Percentiles rank a stretch among this genome's conserved stretches.
These are phyloP conservation scores for Spea bombifrons DNA, from an alignment of 2,113 vertebrate genomes.

Conservation along the genomic window DNA sequence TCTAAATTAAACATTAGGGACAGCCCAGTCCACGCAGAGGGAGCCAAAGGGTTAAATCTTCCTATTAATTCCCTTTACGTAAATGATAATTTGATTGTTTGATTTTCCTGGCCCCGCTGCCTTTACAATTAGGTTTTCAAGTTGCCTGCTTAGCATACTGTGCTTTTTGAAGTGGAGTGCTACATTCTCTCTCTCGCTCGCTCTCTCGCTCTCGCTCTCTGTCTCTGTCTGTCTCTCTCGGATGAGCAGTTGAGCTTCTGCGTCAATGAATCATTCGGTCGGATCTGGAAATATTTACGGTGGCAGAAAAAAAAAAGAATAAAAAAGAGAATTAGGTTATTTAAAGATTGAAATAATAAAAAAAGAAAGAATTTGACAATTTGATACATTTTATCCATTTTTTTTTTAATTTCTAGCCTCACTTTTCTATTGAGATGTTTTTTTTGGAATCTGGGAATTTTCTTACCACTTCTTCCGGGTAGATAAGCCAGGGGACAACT, in stretches of 20 bases:
- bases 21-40: not conserved
- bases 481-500: too few relatives aligned
- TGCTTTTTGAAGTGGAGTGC: not conserved
- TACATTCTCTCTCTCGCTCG: not conserved
- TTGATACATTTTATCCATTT: not conserved
- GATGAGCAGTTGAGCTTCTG: not conserved
- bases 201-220: not conserved
- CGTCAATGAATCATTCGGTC: not conserved
- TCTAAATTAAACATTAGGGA: not conserved
- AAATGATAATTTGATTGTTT: conserved; percentile 19
- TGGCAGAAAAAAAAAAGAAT: not conserved
- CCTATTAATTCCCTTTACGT: not conserved
- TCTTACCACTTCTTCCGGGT: too few relatives aligned
- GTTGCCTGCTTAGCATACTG: not conserved
- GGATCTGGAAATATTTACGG: not conserved
- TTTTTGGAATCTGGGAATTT: too few relatives aligned
- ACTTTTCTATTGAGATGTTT: too few relatives aligned
- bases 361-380: not conserved
- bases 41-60: conserved; percentile 17
- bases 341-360: not conserved
- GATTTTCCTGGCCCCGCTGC: not conserved
- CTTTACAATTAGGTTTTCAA: not conserved
- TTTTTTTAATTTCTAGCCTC: too few relatives aligned
- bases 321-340: not conserved
- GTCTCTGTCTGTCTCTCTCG: not conserved